phyloP scores from a whole-genome alignment of 2,113 vertebrate species.

The Abramis brama region DNA sequence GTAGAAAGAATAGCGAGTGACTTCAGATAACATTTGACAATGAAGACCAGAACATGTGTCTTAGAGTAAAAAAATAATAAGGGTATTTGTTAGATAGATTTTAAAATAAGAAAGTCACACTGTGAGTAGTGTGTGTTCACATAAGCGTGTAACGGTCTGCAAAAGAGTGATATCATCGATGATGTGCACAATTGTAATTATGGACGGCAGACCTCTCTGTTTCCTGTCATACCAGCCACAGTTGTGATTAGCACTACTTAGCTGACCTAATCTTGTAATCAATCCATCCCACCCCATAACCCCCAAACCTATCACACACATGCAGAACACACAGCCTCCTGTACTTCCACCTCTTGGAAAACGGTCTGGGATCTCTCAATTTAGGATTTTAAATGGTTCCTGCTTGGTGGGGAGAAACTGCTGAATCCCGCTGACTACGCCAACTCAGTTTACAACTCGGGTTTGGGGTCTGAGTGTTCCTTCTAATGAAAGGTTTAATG shows the following conservation, averaged over 20 bases:
- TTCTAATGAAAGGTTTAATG: slow-evolving; percentile 33
- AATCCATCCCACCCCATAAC: slow-evolving; percentile 28
- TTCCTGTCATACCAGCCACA: slow-evolving; percentile 54
- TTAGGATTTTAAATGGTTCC: slow-evolving; percentile 39
- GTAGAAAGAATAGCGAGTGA: not conserved
- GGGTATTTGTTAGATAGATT: not conserved
- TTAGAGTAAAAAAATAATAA: not conserved
- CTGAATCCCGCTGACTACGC: not conserved
- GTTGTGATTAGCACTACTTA: slow-evolving; percentile 57
- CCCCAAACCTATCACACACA: slow-evolving; percentile 24
- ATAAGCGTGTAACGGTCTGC: not conserved
- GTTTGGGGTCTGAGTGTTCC: slow-evolving; percentile 17
- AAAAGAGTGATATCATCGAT: slow-evolving; percentile 75
- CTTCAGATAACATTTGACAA: not conserved
- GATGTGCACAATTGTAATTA: slow-evolving; percentile 65
- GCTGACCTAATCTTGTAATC: slow-evolving; percentile 58
- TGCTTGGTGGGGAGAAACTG: slow-evolving; percentile 14
- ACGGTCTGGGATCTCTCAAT: slow-evolving; percentile 50
- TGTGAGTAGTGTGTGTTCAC: not conserved
- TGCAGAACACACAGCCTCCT: not conserved
- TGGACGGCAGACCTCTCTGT: slow-evolving; percentile 64
- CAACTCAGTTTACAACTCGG: slow-evolving; percentile 30
- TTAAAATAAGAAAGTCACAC: not conserved
- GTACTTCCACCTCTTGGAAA: slow-evolving; percentile 32
- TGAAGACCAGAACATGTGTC: not conserved